Percentiles rank a stretch among this genome's conserved stretches.
These are phyloP conservation scores for Gymnocypris eckloni DNA, from an alignment of 2,797 vertebrate species.

Conservation along the genomic window DNA sequence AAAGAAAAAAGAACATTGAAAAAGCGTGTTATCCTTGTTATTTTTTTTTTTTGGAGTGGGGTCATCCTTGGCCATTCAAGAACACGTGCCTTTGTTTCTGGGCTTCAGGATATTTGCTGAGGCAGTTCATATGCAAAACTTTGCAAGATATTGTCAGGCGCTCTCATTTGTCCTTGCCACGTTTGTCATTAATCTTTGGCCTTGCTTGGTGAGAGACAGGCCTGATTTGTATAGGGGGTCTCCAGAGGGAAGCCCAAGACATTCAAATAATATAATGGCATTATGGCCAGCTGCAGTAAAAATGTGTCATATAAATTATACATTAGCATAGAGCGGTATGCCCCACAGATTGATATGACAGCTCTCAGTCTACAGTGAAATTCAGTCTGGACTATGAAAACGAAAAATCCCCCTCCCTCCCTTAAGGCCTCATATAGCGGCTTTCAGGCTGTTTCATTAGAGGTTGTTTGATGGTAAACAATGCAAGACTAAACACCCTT, in stretches of 20 bases:
- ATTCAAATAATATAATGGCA: conserved; percentile 81
- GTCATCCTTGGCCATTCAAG: conserved; percentile 62
- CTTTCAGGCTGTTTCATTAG: conserved; percentile 68
- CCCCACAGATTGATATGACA: conserved; percentile 74
- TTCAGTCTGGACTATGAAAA: conserved; percentile 62
- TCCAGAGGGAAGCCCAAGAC: conserved; percentile 73
- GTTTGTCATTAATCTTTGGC: conserved; percentile 86
- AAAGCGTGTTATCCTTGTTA: background rate
- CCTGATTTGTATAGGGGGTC: conserved; percentile 75
- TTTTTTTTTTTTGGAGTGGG: conserved; percentile 27
- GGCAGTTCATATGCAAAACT: conserved; percentile 72
- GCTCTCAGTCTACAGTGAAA: conserved; percentile 69
- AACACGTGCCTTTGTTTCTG: conserved; percentile 69
- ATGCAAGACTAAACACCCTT: conserved; percentile 53
- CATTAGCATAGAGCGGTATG: conserved; percentile 71
- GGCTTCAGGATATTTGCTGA: conserved; percentile 72
- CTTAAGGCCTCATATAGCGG: conserved; percentile 58
- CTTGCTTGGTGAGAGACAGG: conserved; percentile 70
- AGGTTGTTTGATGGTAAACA: conserved; percentile 57
- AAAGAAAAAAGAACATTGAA: background rate
- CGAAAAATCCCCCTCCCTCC: conserved; percentile 43
- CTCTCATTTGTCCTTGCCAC: conserved; percentile 84
- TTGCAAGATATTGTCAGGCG: conserved; percentile 64
- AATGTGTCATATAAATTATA: conserved; percentile 82
- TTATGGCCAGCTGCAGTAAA: conserved; percentile 73